Conservation (phyloP, 1,140 invertebrate species). For the Achroia grisella region DNA sequence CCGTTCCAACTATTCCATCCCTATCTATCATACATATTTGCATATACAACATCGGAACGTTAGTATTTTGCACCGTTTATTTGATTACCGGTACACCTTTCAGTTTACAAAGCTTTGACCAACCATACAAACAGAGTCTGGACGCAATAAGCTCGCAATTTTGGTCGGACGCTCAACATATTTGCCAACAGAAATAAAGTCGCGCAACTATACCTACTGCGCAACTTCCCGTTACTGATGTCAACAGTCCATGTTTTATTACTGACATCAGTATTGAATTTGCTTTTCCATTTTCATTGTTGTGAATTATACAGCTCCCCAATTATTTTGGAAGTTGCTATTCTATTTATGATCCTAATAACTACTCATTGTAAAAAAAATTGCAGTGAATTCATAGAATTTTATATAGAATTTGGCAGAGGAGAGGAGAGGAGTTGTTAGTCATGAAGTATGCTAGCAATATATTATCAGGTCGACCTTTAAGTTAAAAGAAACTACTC, state of each 20-base stretch:
- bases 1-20: too few relatives aligned
- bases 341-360: too few relatives aligned
- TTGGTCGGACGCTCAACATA: constrained; percentile 57
- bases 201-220: constrained; percentile 21
- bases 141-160: constrained; percentile 63
- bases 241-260: constrained; percentile 63
- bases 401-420: too few relatives aligned
- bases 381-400: too few relatives aligned
- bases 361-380: too few relatives aligned
- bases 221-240: constrained; percentile 30
- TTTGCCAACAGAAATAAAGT: constrained; percentile 66
- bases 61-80: constrained; percentile 35
- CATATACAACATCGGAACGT: constrained; percentile 7
- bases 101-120: constrained; percentile 53
- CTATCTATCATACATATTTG: too few relatives aligned
- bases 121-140: constrained; percentile 48
- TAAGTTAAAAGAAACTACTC: too few relatives aligned
- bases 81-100: constrained; percentile 39
- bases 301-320: too few relatives aligned
- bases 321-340: too few relatives aligned
- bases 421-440: too few relatives aligned
- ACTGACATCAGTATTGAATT: constrained; percentile 40
- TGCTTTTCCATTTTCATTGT: constrained; percentile 43
- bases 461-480: too few relatives aligned
- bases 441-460: too few relatives aligned